A percentile compares a stretch with the other conserved stretches of the same genome.
Conservation (phyloP, 1,140 invertebrate species). For the Papilio glaucus region DNA sequence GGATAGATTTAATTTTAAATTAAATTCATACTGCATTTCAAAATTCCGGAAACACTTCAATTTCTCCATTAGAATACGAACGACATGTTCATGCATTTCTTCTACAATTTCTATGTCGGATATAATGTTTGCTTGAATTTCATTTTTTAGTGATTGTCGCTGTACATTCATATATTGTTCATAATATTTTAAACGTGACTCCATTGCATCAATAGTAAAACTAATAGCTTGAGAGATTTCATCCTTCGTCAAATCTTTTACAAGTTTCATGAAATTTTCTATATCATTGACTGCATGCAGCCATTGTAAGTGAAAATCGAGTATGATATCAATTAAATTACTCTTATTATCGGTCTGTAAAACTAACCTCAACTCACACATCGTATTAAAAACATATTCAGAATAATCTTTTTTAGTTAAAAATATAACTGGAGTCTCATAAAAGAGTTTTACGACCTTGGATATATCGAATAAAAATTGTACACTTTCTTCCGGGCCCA, state of each 20-base stretch:
- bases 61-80: constrained; percentile 56
- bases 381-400: constrained; percentile 65
- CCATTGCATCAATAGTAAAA: constrained; percentile 69
- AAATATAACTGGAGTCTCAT: constrained; percentile 71
- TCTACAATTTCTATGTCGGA: constrained; percentile 74
- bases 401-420: constrained; percentile 70
- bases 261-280: constrained; percentile 61
- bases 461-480: constrained; percentile 70
- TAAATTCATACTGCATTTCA: constrained; percentile 58
- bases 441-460: constrained; percentile 71
- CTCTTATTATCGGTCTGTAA: constrained; percentile 55
- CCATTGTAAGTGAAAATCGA: constrained; percentile 74
- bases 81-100: constrained; percentile 72
- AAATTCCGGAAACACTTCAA: constrained; percentile 63
- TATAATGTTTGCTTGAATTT: constrained; percentile 55
- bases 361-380: constrained; percentile 60
- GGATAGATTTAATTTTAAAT: constrained; percentile 53
- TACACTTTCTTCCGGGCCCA: constrained; percentile 50
- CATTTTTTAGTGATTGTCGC: constrained; percentile 52
- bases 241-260: constrained; percentile 55
- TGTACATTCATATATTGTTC: constrained; percentile 67
- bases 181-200: constrained; percentile 61
- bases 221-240: constrained; percentile 63
- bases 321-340: constrained; percentile 63
- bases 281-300: constrained; percentile 66